These are phyloP conservation scores for Anarrhichthys ocellatus DNA, from an alignment of 2,113 vertebrate genomes.

Conservation along the genomic window DNA sequence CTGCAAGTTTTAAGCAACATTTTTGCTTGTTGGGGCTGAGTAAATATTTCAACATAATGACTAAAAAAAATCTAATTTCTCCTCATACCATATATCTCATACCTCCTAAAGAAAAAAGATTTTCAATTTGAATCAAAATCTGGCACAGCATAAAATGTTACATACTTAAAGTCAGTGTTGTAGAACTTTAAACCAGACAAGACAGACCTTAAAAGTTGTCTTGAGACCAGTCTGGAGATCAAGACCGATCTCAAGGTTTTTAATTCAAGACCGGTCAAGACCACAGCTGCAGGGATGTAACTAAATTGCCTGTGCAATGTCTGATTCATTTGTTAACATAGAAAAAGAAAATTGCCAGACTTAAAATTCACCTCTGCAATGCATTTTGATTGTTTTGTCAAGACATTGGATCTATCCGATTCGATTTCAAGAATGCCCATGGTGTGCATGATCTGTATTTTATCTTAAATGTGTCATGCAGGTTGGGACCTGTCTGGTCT, in stretches of 20 bases:
- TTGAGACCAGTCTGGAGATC: neutral
- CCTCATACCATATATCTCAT: neutral
- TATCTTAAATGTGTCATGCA: too few relatives aligned
- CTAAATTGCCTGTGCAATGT: neutral
- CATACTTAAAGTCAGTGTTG: neutral
- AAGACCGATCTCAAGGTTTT: too few relatives aligned
- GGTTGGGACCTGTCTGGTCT: too few relatives aligned
- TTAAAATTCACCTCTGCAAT: neutral
- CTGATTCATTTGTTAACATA: neutral
- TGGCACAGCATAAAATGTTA: neutral
- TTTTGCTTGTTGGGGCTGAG: neutral
- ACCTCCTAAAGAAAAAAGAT: neutral
- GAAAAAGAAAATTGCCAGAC: neutral
- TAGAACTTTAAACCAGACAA: neutral
- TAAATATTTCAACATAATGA: neutral
- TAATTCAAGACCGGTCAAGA: too few relatives aligned
- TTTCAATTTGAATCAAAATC: neutral
- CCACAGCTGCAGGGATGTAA: neutral
- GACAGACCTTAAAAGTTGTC: neutral
- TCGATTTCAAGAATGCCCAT: too few relatives aligned
- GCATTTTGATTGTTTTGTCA: neutral
- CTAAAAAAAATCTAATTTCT: neutral
- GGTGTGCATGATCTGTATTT: too few relatives aligned
- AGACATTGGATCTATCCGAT: too few relatives aligned
- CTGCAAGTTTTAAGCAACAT: neutral